Base-by-base conservation (phyloP, 2,797 vertebrate genomes). In the Sitta carolinensis region DNA sequence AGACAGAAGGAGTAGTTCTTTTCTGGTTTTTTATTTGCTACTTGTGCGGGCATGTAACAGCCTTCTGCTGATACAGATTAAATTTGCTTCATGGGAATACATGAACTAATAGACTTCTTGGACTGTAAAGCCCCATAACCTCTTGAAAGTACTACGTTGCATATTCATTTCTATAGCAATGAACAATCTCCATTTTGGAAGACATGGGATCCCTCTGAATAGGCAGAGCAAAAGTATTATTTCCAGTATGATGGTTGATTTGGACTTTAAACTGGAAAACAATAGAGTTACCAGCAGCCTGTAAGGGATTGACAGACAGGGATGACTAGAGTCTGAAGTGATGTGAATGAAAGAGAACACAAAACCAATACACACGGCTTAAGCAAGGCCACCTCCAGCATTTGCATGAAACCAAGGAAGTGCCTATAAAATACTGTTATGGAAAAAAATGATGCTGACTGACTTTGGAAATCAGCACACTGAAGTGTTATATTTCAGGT, bases 31-130 rank as follows among this genome's bases (percentile, higher is more conserved):
- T 84, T 47, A 50, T 32, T 38, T 43, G 20, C 20, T 18, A 42
- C 4, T 54, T 74, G 62, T 29, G 13, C 30, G 52, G 22, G 11
- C 34, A 57, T 18, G 9, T 57, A 61, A 61, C 16, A 82, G 22
- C 12, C 16, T 58, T 55, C 54, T 30, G 29, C 30, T 47, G 20
- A 36, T 74, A 62, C 54, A 43, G 13, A 5, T 32, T 69, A 48
- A 58, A 73, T n/a, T 36, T 61, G 2, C 25, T 78, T 78, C 29
- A 42, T 0, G 0, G 38, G 22, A 69, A 57, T 27, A 69, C 1
- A 23, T 3, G 4, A 59, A 50, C 18, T 68, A 21, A 80, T 84
- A 90, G 34, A 26, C 14, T 79, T 64, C 29, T 64, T 66, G 54
- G 12, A 83, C 30, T 54, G 12, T 1, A 1, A 19, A 61, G 19